Conservation (phyloP, 1,140 invertebrate species). For the Phocides pigmalion region DNA sequence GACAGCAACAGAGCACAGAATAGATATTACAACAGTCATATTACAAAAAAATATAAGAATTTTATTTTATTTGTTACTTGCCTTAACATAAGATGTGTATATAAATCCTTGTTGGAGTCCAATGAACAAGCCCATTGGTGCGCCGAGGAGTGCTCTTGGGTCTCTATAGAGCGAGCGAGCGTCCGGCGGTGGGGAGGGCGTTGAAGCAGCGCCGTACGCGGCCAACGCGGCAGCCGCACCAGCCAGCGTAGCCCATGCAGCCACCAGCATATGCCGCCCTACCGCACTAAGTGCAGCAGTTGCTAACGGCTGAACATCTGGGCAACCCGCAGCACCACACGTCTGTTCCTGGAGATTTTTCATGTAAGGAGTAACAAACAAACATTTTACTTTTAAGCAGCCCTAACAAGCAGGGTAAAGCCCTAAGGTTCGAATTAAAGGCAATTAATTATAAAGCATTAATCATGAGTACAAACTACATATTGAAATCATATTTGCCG, state of each 20-base stretch:
- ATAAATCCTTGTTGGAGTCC: constrained; percentile 90
- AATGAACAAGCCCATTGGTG: constrained; percentile 88
- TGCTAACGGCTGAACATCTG: constrained; percentile 55
- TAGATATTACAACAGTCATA: too few relatives aligned
- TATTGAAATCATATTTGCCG: too few relatives aligned
- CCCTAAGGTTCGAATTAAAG: too few relatives aligned
- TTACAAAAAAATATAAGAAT: too few relatives aligned
- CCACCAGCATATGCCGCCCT: constrained; percentile 73
- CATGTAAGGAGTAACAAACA: too few relatives aligned
- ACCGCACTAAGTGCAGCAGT: constrained; percentile 69
- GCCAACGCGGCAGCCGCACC: constrained; percentile 65
- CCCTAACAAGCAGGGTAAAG: too few relatives aligned
- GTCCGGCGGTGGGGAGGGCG: constrained; percentile 74
- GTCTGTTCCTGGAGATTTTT: constrained; percentile 58
- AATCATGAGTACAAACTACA: too few relatives aligned
- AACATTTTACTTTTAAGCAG: too few relatives aligned
- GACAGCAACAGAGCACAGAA: too few relatives aligned
- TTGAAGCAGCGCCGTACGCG: constrained; percentile 52
- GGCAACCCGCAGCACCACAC: constrained; percentile 74
- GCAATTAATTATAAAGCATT: too few relatives aligned
- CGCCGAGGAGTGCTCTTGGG: constrained; percentile 84
- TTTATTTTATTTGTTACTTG: constrained; percentile 48
- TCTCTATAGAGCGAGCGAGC: constrained; percentile 76
- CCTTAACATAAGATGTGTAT: constrained; percentile 89
- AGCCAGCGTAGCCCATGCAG: constrained; percentile 82